Conservation (phyloP, 2,113 vertebrate species). For the Ciconia stormi region DNA sequence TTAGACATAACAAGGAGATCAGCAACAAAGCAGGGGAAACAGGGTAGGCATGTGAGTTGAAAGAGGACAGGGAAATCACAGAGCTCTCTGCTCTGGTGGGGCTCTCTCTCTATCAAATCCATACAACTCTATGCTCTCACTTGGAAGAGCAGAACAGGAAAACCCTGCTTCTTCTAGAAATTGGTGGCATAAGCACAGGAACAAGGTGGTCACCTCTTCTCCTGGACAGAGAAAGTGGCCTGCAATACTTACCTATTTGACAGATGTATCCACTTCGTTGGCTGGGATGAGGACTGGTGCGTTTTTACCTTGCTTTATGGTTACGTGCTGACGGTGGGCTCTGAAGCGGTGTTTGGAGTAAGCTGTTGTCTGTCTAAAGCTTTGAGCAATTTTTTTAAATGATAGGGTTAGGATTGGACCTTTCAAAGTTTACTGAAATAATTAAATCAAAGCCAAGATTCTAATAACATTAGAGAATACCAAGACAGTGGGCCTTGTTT, state of each 20-base stretch:
- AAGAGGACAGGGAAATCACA: not conserved
- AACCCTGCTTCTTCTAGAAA: not conserved
- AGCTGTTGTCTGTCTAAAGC: not conserved
- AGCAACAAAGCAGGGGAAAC: not conserved
- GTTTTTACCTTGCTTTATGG: not conserved
- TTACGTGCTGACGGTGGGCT: not conserved
- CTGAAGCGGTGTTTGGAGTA: not conserved
- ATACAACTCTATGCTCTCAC: not conserved
- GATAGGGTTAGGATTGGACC: not conserved
- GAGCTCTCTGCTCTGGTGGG: not conserved
- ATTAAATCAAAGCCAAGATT: not conserved
- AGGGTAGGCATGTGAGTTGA: accelerated
- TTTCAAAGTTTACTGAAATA: not conserved
- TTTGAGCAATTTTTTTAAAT: not conserved
- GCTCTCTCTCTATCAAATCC: not conserved
- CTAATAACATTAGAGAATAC: not conserved
- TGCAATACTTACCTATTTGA: not conserved
- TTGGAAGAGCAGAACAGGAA: not conserved
- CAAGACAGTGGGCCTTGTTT: not conserved
- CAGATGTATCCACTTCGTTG: not conserved
- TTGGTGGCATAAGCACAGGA: not conserved
- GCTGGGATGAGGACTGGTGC: not conserved
- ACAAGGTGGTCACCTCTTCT: not conserved
- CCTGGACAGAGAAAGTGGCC: not conserved
- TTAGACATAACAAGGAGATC: not conserved